Conservation (phyloP, 2,797 vertebrate species). For the Phoebastria nigripes region DNA sequence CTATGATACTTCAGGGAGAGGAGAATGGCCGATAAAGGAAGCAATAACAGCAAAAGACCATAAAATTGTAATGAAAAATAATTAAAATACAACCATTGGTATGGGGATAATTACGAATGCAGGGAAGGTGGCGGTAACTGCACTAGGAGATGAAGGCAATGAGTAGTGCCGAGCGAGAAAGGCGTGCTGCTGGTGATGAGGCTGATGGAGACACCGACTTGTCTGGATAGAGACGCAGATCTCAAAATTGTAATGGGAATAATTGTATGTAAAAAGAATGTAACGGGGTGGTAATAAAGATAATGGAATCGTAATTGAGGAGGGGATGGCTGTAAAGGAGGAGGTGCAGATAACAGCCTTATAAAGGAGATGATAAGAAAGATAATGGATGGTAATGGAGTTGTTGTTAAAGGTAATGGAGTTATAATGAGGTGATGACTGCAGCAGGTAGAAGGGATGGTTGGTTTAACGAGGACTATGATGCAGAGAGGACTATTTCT, state of each 20-base stretch:
- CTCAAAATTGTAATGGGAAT: conserved; percentile 66
- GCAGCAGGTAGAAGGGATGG: conserved; percentile 20
- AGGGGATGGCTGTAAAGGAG: conserved; percentile 68
- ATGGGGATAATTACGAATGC: not conserved
- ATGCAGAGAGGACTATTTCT: conserved; percentile 32
- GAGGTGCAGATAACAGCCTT: conserved; percentile 68
- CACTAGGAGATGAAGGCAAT: not conserved
- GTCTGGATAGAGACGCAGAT: conserved; percentile 45
- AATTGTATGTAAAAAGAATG: conserved; percentile 39
- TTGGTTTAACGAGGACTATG: conserved; percentile 37
- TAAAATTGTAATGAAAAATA: conserved; percentile 38
- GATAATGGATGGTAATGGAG: conserved; percentile 70
- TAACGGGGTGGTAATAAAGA: conserved; percentile 70
- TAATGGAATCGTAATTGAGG: conserved; percentile 77
- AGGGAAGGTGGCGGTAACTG: not conserved
- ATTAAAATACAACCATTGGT: not conserved
- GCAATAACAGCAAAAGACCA: not conserved
- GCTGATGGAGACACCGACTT: not conserved
- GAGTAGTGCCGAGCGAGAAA: not conserved
- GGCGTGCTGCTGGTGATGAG: not conserved
- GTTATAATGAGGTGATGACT: conserved; percentile 69
- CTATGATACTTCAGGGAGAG: not conserved
- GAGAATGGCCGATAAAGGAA: not conserved
- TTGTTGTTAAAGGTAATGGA: conserved; percentile 73
- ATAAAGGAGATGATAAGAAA: conserved; percentile 57